Evolutionary conservation across 2,888 invertebrate genomes (phyloP), one percentile per base, ranked within the genome.

Genomic region (Xestia c-nigrum): DNA sequence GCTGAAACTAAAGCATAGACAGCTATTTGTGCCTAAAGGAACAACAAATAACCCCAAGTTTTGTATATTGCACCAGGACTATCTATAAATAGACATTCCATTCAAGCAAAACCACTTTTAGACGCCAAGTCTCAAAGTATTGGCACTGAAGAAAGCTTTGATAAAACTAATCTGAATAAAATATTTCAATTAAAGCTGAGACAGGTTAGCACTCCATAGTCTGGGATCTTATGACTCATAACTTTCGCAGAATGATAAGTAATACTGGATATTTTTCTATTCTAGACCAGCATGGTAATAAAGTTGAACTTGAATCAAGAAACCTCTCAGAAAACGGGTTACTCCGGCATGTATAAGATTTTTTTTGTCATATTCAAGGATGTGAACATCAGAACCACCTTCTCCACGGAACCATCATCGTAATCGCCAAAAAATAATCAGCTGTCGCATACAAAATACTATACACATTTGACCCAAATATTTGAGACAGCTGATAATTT

Each of bases 211-310:
- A 81, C 74, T 69, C 21, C 46, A 81, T 70, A 82, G 63, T 64
- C 85, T 72, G 50, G 38, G 70, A 71, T 72, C 63, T 71, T 69
- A 83, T 87, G 83, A 85, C 77, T 85, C 85, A 85, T 87, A 86
- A 87, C 78, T 86, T 85, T 86, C 76, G 31, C 68, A 67, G 59
- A 68, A 71, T 74, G 85, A 78, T 87, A 83, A 81, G 72, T 80
- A 83, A 71, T 69, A 68, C 40, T 68, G 79, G 74, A 78, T 6
- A 69, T 78, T 87, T 75, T 87, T 82, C 71, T 63, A 72, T 74
- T 67, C 52, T 43, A 76, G 63, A 72, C 85, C 59, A 75, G 77
- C 75, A 77, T 84, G 71, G 80, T 69, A 77, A 82, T 85, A 77
- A 75, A 78, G 57, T 78, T 78, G 64, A 80, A 74, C 57, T 76